phyloP scores from a whole-genome alignment of 2,113 vertebrate species.

The Chloropsis hardwickii region DNA sequence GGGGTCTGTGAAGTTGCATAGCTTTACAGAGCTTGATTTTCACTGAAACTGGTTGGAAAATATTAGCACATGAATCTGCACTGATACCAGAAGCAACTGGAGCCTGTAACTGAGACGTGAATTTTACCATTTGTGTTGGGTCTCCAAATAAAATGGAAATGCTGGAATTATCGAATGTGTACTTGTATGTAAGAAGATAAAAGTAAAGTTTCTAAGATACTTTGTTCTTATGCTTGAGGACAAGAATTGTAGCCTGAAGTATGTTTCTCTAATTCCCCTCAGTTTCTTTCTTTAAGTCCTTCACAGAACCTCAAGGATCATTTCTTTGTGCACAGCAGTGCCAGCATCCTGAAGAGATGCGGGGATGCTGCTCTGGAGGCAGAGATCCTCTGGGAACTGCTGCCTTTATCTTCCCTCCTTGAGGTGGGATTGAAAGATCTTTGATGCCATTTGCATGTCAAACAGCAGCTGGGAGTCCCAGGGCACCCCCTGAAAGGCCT shows the following conservation, averaged over 20 bases:
- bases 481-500: conserved; percentile 17
- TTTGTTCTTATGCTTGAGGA: neutral
- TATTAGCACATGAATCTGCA: neutral
- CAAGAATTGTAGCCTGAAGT: neutral
- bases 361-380: neutral
- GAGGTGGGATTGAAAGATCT: conserved; percentile 38
- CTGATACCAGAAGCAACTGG: neutral
- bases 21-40: neutral
- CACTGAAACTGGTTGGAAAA: neutral
- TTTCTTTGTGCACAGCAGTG: neutral
- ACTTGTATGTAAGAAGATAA: neutral
- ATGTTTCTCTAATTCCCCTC: neutral
- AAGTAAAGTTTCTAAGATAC: neutral
- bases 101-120: neutral
- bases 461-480: neutral
- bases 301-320: neutral
- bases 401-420: neutral
- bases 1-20: fast-evolving
- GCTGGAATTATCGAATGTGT: neutral
- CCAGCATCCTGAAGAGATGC: neutral
- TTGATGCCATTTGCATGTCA: conserved; percentile 61
- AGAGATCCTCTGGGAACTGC: neutral
- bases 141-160: neutral
- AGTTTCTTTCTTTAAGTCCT: neutral
- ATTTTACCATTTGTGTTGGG: neutral